Base-by-base conservation (phyloP, 2,888 invertebrate species). In the Microctonus brassicae region DNA sequence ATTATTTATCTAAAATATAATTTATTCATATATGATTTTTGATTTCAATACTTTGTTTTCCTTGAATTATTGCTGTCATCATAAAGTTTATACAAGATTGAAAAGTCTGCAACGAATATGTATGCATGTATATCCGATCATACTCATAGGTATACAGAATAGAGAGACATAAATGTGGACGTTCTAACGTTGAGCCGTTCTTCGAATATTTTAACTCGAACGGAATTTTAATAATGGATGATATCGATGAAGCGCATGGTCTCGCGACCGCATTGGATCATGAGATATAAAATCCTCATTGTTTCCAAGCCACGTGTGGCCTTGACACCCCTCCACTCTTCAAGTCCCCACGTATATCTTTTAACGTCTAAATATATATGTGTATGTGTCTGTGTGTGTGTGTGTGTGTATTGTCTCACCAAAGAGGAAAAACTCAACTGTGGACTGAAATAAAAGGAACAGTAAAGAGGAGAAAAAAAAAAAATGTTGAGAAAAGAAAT, bases 211-310 rank as follows among this genome's bases (percentile, higher is more conserved):
- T 57, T 26, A 57, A 57, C 26, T 24, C n/a, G 13, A 11, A 11
- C 26, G 26, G 26, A 57, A 57, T 57, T 57, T 11, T 26, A 26
- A 57, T 57, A 57, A 26, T 57, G 57, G 13, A 29, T 57, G 57
- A 57, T 57, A 57, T 57, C 47, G 47, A 47, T 47, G 17, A 17
- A 47, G 17, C 20, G 20, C 13, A 24, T 6, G 22, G 26, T 10
- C 55, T 22, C 22, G 13, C 26, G 29, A 13, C 26, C 26, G 26
- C 29, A 57, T 55, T 55, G 53, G 53, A 55, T 55, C 53, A 26
- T 22, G 1, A 55, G 53, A 55, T 13, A 55, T 55, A 55, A 55
- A 22, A 55, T 22, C 53, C 53, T 26, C 53, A 55, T 55, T 55
- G 53, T 55, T 55, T 55, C 26, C 26, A 26, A 22, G n/a, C n/a